Conservation (phyloP, 2,888 invertebrate genomes). For the Tinea semifulvella region DNA sequence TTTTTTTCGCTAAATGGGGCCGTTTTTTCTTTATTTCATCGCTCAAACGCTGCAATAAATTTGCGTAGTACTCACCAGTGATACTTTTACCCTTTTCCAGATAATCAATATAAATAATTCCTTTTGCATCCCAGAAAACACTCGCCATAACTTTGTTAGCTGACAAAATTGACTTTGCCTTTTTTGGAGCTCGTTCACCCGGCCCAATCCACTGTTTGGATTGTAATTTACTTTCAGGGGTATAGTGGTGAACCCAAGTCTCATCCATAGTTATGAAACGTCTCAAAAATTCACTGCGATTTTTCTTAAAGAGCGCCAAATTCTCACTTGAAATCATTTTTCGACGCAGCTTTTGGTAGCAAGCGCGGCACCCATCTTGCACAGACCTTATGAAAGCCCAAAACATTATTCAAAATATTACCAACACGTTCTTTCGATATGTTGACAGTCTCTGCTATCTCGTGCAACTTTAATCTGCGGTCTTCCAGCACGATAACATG, state of each 20-base stretch:
- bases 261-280: slow-evolving; percentile 14
- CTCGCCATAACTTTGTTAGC: slow-evolving; percentile 5
- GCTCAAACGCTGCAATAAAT: slow-evolving; percentile 7
- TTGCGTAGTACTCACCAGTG: slow-evolving; percentile 13
- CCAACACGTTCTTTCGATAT: too few species aligned
- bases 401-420: too few species aligned
- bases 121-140: slow-evolving; percentile 13
- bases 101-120: slow-evolving; percentile 14
- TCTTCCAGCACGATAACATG: too few species aligned
- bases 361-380: background rate
- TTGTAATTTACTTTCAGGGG: slow-evolving; percentile 13
- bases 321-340: background rate
- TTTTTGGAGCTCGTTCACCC: slow-evolving; percentile 12
- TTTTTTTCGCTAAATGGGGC: slow-evolving; percentile 21
- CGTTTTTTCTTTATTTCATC: slow-evolving; percentile 17
- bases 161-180: slow-evolving; percentile 9
- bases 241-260: slow-evolving; percentile 12
- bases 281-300: slow-evolving; percentile 9
- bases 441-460: too few species aligned
- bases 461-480: too few species aligned
- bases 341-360: background rate
- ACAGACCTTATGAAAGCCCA: too few species aligned
- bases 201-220: slow-evolving; percentile 10
- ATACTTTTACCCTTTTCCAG: slow-evolving; percentile 14
- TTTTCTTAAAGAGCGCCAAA: slow-evolving; percentile 6